Percentiles rank a stretch among this genome's conserved stretches.
phyloP scores from a whole-genome alignment of 1,140 invertebrate species.

The Phenacoccus solenopsis region DNA sequence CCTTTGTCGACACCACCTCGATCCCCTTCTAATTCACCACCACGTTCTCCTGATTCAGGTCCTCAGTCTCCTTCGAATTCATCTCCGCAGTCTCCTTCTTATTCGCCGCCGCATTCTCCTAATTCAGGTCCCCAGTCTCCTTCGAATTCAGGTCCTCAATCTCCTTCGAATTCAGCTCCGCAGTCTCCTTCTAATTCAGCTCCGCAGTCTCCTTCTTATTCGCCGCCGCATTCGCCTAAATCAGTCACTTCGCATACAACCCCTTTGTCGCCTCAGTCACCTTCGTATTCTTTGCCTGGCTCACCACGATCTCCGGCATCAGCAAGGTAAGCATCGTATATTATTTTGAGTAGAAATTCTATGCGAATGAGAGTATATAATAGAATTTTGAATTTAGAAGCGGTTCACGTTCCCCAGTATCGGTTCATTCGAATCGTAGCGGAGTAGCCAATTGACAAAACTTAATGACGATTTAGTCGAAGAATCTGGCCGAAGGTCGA shows the following conservation, averaged over 20 bases:
- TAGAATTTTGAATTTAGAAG: too few relatives aligned
- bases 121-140: too few relatives aligned
- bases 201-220: neutral
- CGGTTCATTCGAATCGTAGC: neutral
- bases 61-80: too few relatives aligned
- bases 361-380: neutral
- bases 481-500: constrained; percentile 22
- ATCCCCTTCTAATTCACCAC: too few relatives aligned
- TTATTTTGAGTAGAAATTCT: neutral
- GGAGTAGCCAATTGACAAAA: neutral
- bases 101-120: too few relatives aligned
- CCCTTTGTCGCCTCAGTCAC: neutral
- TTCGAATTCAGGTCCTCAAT: too few relatives aligned
- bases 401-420: neutral
- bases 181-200: neutral
- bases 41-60: too few relatives aligned
- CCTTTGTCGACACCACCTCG: neutral
- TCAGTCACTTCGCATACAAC: neutral
- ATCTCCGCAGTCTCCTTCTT: too few relatives aligned
- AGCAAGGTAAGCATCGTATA: neutral
- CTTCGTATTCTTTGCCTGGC: too few relatives aligned
- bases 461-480: neutral
- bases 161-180: too few relatives aligned
- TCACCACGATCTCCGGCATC: neutral
- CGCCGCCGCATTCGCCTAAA: neutral